These are phyloP conservation scores for Dusona sp. DNA, from an alignment of 2,888 invertebrate species.

Conservation along the genomic window DNA sequence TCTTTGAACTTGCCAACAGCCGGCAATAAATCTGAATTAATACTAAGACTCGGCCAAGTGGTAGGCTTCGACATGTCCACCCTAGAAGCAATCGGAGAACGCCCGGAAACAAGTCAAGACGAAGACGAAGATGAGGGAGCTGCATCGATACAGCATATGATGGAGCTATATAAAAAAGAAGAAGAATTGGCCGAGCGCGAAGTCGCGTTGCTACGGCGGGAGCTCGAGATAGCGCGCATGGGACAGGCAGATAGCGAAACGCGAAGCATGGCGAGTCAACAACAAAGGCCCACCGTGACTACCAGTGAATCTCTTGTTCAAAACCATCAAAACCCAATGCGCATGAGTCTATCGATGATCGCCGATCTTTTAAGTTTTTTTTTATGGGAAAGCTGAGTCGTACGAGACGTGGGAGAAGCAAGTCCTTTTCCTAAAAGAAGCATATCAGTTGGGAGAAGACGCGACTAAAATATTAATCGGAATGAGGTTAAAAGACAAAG, in stretches of 20 bases:
- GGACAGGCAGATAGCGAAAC: background rate
- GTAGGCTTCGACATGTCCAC: constrained; percentile 20
- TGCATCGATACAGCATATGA: background rate
- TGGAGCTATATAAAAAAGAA: constrained; percentile 46
- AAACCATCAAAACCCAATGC: background rate
- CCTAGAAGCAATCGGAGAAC: background rate
- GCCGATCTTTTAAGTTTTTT: constrained; percentile 58
- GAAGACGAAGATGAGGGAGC: constrained; percentile 17
- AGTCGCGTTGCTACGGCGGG: constrained; percentile 52
- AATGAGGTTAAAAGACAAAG: constrained; percentile 58
- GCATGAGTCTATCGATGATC: constrained; percentile 27
- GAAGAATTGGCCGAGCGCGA: constrained; percentile 61
- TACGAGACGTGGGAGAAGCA: constrained; percentile 66
- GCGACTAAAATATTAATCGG: constrained; percentile 63
- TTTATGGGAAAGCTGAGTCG: constrained; percentile 52
- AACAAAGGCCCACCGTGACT: constrained; percentile 10
- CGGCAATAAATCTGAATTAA: constrained; percentile 35
- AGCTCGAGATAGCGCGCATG: constrained; percentile 54
- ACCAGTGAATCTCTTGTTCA: background rate
- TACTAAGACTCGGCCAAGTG: constrained; percentile 2
- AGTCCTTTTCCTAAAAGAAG: constrained; percentile 53
- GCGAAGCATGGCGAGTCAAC: background rate
- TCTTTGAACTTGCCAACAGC: constrained; percentile 6
- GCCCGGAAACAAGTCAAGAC: constrained; percentile 8
- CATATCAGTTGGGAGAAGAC: constrained; percentile 60